A percentile compares a stretch with the other conserved stretches of the same genome.
phyloP scores from a whole-genome alignment of 2,888 invertebrate genomes.

The Octonoba sinensis region DNA sequence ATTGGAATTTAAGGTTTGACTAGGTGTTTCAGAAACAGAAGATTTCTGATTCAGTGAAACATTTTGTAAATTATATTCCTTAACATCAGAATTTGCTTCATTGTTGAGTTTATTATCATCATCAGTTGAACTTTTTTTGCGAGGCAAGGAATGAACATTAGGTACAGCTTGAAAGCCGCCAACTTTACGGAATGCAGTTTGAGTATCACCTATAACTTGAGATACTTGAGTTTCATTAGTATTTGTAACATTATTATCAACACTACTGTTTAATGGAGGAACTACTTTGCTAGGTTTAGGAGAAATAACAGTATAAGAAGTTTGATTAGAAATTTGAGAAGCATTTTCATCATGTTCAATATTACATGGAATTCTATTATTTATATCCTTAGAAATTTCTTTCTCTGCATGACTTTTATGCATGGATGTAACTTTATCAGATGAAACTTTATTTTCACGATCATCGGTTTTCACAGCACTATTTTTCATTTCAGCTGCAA shows the following conservation, averaged over 20 bases:
- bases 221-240: constrained; percentile 27
- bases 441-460: no score
- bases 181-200: constrained; percentile 39
- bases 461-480: no score
- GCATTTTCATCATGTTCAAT: background rate
- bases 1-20: no score
- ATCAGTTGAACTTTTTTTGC: constrained; percentile 23
- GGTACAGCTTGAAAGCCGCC: constrained; percentile 56
- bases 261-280: constrained; percentile 22
- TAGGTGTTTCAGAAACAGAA: no score
- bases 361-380: background rate
- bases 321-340: constrained; percentile 2
- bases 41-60: no score
- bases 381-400: background rate
- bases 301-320: constrained; percentile 43
- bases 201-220: constrained; percentile 5
- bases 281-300: constrained; percentile 45
- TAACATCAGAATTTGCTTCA: no score
- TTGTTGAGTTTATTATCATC: constrained; percentile 2
- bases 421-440: no score
- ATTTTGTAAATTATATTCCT: no score
- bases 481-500: background rate
- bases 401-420: background rate
- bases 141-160: constrained; percentile 35
- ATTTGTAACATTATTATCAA: background rate